Evolutionary conservation across 2,888 invertebrate species (phyloP), one percentile per base, ranked within the genome.

Genomic region (Oxyteleia sp.): DNA sequence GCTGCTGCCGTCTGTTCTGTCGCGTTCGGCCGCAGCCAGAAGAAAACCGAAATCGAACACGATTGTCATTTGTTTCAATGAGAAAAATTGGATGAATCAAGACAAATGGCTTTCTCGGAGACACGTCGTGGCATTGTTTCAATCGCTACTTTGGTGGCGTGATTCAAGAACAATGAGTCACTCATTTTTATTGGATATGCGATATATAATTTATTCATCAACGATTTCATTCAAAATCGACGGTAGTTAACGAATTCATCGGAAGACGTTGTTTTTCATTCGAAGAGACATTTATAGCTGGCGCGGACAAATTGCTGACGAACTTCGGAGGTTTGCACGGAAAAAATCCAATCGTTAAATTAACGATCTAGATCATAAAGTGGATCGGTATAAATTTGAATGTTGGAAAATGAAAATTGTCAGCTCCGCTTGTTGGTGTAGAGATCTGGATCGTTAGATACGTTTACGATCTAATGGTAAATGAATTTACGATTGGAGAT

Each of bases 61-160:
- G 47, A 68, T 68, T 51, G 82, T 49, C 72, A 82, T 74, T 82
- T 68, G 72, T 68, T 68, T 82, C 78, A 82, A 78, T 82, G 72
- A 82, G 68, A 78, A 82, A 82, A 72, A 76, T 82, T 72, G 76
- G 72, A 53, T 61, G 74, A 83, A 83, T 83, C 74, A 79, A 83
- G 83, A 83, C 79, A 83, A 83, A 83, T 83, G 83, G 79, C 74
- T 78, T 72, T 75, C 82, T 81, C 81, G 63, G 81, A 68, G 81
- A 74, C 81, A 71, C 78, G 74, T 61, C 74, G 74, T 59, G 72
- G 71, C 59, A 63, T 72, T 82, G 64, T 13, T 82, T 76, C 55
- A 66, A 66, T 71, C 76, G 76, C 63, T 49, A 16, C 76, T 76
- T 55, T 38, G 69, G 64, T 76, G 63, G 76, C 76, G 76, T 76